Conservation (phyloP, 1,140 invertebrate genomes). For the Drosophila kikkawai region DNA sequence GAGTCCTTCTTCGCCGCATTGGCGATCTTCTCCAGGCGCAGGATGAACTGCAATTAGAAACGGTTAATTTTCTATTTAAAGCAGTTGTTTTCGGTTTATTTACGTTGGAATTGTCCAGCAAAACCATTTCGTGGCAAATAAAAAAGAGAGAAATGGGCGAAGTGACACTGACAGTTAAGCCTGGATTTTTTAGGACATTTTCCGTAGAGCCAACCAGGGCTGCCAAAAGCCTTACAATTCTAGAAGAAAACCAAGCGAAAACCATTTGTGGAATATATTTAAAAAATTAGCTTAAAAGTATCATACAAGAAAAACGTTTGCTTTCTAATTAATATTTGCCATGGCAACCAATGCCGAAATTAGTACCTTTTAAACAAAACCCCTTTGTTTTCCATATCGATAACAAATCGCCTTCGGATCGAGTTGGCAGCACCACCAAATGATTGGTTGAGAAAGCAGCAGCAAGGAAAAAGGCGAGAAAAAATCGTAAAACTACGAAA, state of each 20-base stretch:
- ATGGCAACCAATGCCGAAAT: not conserved
- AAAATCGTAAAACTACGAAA: slow-evolving; percentile 75
- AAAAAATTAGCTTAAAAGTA: not conserved
- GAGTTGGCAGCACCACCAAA: slow-evolving; percentile 56
- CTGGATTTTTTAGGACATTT: not conserved
- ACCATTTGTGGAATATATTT: not conserved
- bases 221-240: not conserved
- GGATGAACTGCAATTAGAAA: slow-evolving; percentile 87
- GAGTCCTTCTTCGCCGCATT: slow-evolving; percentile 87
- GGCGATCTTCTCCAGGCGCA: slow-evolving; percentile 88
- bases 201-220: slow-evolving; percentile 1
- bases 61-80: slow-evolving; percentile 53
- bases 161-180: not conserved
- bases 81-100: slow-evolving; percentile 44
- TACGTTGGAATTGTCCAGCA: slow-evolving; percentile 88
- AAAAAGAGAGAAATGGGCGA: slow-evolving; percentile 7
- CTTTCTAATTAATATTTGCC: not conserved
- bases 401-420: slow-evolving; percentile 18
- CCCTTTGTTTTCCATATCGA: not conserved
- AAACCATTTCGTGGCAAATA: slow-evolving; percentile 86
- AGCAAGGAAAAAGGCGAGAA: slow-evolving; percentile 54
- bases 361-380: not conserved
- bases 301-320: not conserved
- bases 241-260: not conserved
- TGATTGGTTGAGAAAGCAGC: slow-evolving; percentile 55